Base-by-base conservation (phyloP, 2,888 invertebrate genomes). In the Sarcophaga subvicina region DNA sequence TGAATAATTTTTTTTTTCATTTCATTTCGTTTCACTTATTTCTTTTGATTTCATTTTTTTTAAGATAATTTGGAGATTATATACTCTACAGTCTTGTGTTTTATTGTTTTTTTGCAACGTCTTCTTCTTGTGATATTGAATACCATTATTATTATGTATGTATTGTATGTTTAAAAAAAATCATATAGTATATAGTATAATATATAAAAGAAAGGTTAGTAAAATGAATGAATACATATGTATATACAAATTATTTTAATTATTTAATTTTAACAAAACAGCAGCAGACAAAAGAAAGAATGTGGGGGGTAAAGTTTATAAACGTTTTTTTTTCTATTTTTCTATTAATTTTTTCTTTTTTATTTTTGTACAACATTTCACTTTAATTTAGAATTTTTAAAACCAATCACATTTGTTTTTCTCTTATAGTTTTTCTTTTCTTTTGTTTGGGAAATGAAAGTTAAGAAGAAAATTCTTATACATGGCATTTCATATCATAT, bases 41-140 rank as follows among this genome's bases (percentile, higher is more conserved):
- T 14, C 64, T 25, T 66, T 59, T 11, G 25, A 17, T 71, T 59
- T n/a, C 17, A 27, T 76, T 64, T 17, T 22, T 59, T 81, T 78
- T 84, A 83, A 49, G 67, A 84, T 76, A 78, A 72, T 76, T 81
- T 82, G 59, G 81, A 79, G 84, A 82, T 69, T 75, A 81, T 72
- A 59, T 83, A 70, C 66, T 75, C 73, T 76, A 83, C 73, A 83
- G 71, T 80, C 63, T 80, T 78, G 59, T 76, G 76, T 86, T 80
- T 80, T 72, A 72, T 63, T 54, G 66, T 76, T 75, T 77, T 83
- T 77, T 87, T 81, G 78, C 59, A 83, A 78, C 75, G 80, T 85
- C 76, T 80, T 85, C 75, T 75, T 70, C 84, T 85, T 85, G 70
- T 85, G 76, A 85, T 85, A 85, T 85, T 80, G 59, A 83, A 80